Conservation (phyloP, 64 coral and sea anemone genomes). For the Montipora capricornis region DNA sequence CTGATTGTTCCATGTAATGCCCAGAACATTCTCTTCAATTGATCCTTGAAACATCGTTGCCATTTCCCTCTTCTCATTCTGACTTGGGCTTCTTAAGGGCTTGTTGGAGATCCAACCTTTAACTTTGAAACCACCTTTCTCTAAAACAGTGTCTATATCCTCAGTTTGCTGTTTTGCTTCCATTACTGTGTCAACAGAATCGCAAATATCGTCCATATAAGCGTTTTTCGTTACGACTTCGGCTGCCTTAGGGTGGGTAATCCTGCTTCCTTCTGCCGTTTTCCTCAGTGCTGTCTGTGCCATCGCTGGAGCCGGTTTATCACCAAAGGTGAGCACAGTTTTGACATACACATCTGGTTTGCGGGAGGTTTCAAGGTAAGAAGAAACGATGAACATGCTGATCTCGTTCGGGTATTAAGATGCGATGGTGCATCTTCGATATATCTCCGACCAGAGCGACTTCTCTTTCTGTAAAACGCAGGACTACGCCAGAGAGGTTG, state of each 20-base stretch:
- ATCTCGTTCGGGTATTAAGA: slow-evolving; percentile 53
- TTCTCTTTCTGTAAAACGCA: too few relatives aligned
- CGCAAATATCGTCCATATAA: slow-evolving; percentile 29
- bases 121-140: too few relatives aligned
- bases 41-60: not conserved
- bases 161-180: not conserved
- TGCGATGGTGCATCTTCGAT: slow-evolving; percentile 69
- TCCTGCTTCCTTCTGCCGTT: not conserved
- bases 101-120: too few relatives aligned
- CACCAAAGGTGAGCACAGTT: not conserved
- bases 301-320: not conserved
- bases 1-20: not conserved
- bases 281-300: not conserved
- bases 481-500: too few relatives aligned
- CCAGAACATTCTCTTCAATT: slow-evolving; percentile 9
- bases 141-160: not conserved
- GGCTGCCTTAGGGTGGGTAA: not conserved
- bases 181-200: not conserved
- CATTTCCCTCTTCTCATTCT: too few relatives aligned
- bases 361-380: not conserved
- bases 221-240: not conserved
- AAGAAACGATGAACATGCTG: slow-evolving; percentile 67
- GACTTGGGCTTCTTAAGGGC: too few relatives aligned
- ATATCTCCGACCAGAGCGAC: not conserved
- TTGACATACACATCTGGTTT: slow-evolving; percentile 25